These are phyloP conservation scores for Yoshiicerus persimilis DNA, from an alignment of 1,140 invertebrate species.

Conservation along the genomic window DNA sequence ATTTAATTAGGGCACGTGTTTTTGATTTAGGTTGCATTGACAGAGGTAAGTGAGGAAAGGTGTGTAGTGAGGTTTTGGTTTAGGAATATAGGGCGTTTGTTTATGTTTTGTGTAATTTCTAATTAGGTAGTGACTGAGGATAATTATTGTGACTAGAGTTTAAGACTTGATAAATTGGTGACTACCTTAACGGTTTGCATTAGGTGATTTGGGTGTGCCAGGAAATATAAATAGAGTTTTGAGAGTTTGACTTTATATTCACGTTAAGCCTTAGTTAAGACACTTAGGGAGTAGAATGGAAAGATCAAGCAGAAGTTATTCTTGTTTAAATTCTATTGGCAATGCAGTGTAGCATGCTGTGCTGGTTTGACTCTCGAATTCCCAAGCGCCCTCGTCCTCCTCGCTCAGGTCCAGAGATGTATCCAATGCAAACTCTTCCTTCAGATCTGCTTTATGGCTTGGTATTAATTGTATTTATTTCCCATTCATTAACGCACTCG, in stretches of 20 bases:
- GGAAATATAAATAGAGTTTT: neutral
- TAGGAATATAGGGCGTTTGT: too few species aligned
- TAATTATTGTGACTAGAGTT: neutral
- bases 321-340: neutral
- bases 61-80: too few species aligned
- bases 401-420: neutral
- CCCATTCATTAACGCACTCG: conserved; percentile 30
- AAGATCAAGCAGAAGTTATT: neutral
- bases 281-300: neutral
- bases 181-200: neutral
- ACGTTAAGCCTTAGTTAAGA: neutral
- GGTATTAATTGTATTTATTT: conserved; percentile 37
- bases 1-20: too few species aligned
- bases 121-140: too few species aligned
- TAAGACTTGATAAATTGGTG: neutral
- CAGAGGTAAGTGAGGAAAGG: too few species aligned
- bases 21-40: too few species aligned
- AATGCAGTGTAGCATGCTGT: neutral
- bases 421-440: neutral
- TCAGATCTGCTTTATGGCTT: conserved; percentile 15
- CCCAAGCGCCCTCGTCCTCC: neutral
- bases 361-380: neutral
- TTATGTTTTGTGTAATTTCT: too few species aligned
- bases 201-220: neutral
- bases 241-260: neutral